Percentiles rank a stretch among this genome's conserved stretches.
Conservation (phyloP, 2,797 vertebrate genomes). For the Gadopsis bispinosus region DNA sequence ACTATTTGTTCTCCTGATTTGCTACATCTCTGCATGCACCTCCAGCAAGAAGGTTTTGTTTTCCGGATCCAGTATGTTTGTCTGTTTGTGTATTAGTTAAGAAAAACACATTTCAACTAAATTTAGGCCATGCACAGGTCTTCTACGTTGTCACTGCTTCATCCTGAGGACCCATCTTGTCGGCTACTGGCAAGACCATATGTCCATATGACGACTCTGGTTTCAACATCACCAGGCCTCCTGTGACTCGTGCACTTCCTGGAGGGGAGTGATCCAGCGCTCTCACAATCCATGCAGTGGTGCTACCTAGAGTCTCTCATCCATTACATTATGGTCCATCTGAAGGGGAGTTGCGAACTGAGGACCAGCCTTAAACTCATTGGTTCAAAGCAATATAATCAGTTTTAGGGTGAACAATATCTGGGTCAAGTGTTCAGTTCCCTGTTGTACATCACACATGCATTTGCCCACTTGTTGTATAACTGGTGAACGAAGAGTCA, state of each 20-base stretch:
- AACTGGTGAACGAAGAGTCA: neutral
- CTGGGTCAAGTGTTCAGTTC: neutral
- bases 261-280: neutral
- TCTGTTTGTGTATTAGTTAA: neutral
- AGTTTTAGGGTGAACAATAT: neutral
- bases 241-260: neutral
- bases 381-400: neutral
- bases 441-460: neutral
- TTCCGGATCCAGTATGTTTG: neutral
- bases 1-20: neutral
- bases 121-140: neutral
- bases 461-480: neutral
- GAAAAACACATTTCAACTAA: neutral
- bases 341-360: neutral
- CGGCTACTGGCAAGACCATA: neutral
- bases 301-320: neutral
- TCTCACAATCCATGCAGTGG: neutral
- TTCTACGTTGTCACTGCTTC: no score
- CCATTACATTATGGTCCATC: slow-evolving; percentile 6
- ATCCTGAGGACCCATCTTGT: no score
- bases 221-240: slow-evolving; percentile 1
- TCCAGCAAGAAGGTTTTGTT: neutral
- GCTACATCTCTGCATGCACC: neutral
- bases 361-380: slow-evolving; percentile 1
- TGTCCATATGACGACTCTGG: neutral